Conservation (phyloP, 2,888 invertebrate species). For the Danaus chrysippus region DNA sequence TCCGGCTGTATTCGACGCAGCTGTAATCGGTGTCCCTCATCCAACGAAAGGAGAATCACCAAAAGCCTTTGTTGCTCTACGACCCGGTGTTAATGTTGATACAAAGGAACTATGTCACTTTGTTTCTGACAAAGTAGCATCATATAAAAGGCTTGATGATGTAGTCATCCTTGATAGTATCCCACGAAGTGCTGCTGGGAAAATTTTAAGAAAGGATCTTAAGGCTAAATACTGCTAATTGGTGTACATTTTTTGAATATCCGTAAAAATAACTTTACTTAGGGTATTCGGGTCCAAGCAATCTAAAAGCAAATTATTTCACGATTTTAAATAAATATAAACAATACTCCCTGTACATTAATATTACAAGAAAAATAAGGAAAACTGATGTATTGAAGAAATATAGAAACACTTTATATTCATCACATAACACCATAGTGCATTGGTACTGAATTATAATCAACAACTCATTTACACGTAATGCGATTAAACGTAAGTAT, state of each 20-base stretch:
- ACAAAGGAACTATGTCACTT: conserved; percentile 81
- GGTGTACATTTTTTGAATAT: neutral
- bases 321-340: neutral
- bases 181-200: conserved; percentile 88
- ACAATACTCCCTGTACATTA: no score
- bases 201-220: conserved; percentile 84
- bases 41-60: conserved; percentile 86
- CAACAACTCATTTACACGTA: no score
- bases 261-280: neutral
- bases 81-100: conserved; percentile 41
- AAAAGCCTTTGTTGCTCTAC: conserved; percentile 84
- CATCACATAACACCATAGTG: no score
- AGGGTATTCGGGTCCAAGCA: neutral
- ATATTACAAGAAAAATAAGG: no score
- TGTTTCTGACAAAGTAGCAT: conserved; percentile 84
- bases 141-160: conserved; percentile 86
- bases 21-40: conserved; percentile 89
- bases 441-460: no score
- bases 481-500: no score
- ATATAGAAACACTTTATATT: no score
- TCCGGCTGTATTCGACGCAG: conserved; percentile 88
- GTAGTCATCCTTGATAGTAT: conserved; percentile 83
- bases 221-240: conserved; percentile 57
- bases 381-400: no score
- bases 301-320: neutral